Percentiles rank a stretch among this genome's conserved stretches.
These are phyloP conservation scores for Smittia sp. DNA, from an alignment of 2,888 invertebrate species.

Conservation along the genomic window DNA sequence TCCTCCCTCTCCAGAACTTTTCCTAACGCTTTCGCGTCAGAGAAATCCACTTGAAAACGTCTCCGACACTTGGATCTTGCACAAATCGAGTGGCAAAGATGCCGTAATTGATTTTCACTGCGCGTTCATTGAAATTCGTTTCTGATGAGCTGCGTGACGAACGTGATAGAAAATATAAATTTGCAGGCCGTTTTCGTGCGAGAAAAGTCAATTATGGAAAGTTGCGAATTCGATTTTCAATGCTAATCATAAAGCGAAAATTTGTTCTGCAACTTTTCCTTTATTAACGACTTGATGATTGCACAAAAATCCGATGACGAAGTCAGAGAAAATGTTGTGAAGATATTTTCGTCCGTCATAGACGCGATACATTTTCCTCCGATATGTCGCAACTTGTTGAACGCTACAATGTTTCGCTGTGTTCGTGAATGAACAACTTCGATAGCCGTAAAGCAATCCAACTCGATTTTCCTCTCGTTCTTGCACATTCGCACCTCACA, in stretches of 20 bases:
- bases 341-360: background rate
- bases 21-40: no score
- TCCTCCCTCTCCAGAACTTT: no score
- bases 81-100: slow-evolving; percentile 4
- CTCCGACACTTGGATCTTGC: background rate
- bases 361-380: background rate
- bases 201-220: no score
- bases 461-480: slow-evolving; percentile 6
- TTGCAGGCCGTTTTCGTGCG: no score
- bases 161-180: no score
- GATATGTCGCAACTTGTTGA: background rate
- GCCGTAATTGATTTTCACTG: slow-evolving; percentile 6
- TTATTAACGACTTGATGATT: no score
- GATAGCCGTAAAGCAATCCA: slow-evolving; percentile 24
- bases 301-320: no score
- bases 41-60: background rate
- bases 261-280: background rate
- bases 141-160: background rate
- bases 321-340: no score
- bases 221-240: no score
- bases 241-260: no score
- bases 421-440: slow-evolving; percentile 33
- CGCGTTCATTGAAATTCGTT: background rate
- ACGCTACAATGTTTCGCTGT: slow-evolving; percentile 28
- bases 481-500: no score